Evolutionary conservation across 2,888 invertebrate genomes (phyloP).

Genomic region (Nemurella pictetii): DNA sequence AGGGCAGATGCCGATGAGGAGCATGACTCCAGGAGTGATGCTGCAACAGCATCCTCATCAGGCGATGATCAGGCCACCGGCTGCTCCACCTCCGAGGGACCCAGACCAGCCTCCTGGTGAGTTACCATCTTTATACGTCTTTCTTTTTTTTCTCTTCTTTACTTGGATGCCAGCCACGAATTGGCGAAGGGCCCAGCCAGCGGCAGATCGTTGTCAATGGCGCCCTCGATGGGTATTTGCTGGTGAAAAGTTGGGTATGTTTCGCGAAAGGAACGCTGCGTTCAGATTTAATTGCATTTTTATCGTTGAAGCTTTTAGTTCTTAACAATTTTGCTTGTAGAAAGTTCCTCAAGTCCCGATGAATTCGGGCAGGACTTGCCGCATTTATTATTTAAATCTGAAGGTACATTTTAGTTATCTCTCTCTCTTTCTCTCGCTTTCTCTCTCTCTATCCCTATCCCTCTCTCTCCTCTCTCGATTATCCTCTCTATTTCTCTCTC

Average conservation of each 20-base stretch:
- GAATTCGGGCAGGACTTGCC: not conserved
- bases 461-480: too few species aligned
- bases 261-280: too few species aligned
- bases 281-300: too few species aligned
- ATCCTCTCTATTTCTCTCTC: too few species aligned
- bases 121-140: not conserved
- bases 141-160: not conserved
- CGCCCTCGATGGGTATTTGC: not conserved
- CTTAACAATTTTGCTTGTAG: not conserved
- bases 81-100: conserved; percentile 34
- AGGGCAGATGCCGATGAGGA: conserved; percentile 34
- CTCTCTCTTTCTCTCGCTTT: too few species aligned
- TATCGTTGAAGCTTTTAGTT: too few species aligned
- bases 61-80: conserved; percentile 34
- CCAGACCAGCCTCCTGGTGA: conserved; percentile 33
- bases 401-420: too few species aligned
- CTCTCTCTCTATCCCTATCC: too few species aligned
- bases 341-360: not conserved
- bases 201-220: not conserved
- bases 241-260: not conserved
- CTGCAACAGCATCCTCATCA: conserved; percentile 34
- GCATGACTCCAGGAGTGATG: conserved; percentile 39
- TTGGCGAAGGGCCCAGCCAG: not conserved
- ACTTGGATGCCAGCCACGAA: not conserved
- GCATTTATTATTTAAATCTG: not conserved